Evolutionary conservation across 2,797 vertebrate species (phyloP), one percentile per base, ranked within the genome.

Genomic region (Nannoperca australis): DNA sequence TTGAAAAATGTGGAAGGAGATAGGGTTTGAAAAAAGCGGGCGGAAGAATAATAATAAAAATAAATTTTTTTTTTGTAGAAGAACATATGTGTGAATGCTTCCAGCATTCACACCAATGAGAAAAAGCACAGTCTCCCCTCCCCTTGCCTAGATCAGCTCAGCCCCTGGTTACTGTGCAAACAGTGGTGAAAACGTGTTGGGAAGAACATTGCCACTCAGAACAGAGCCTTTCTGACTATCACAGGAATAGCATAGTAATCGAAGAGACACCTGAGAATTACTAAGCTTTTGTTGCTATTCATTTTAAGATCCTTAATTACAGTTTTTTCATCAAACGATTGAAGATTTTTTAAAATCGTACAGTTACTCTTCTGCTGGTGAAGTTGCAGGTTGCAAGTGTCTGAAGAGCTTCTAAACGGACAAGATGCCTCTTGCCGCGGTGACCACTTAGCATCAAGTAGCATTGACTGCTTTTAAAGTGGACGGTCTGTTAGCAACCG

Each of bases 371-470:
- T 61, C 53, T 47, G 64, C 67, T 70, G 12, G 54, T 59, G 45
- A 73, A 79, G 56, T 63, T 30, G 56, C 59, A 70, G 53, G 27
- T 69, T 60, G 47, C 66, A 60, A 44, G 22, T 58, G 38, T 76
- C 73, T 75, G 69, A 79, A 80, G 76, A 87, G 85, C 84, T 56
- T 84, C 85, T 61, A 73, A 85, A 69, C 78, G 81, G 88, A 88
- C 79, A 53, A 66, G 77, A 77, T 70, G 60, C 64, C 73, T 76
- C 63, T 63, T 67, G 69, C 56, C 2, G 17, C 34, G 4, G 15
- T 58, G 55, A 88, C 67, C 89, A 91, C 89, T 93, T 88, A 86
- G 81, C 86, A 88, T 92, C 82, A 81, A 94, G 85, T 87, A 88
- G 83, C 85, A 93, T 83, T 34, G 90, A 93, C 89, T 74, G 84